phyloP scores from a whole-genome alignment of 2,888 invertebrate species.

The Drepanosiphum platanoidis region DNA sequence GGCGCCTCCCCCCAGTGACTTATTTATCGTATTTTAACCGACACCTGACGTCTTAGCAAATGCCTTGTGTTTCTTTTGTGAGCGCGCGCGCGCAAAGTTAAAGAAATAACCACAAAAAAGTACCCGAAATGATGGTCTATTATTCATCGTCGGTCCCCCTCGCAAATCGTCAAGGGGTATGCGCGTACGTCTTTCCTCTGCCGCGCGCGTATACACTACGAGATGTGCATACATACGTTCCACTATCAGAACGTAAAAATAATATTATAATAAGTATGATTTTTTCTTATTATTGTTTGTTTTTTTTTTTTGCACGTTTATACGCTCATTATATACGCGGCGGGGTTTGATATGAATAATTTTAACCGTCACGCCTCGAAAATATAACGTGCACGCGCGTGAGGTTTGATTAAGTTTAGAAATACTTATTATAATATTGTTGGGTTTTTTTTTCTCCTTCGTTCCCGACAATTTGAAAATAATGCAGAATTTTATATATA shows the following conservation, averaged over 20 bases:
- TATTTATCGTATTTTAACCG: conserved; percentile 59
- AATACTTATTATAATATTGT: background rate
- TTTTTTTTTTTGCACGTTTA: background rate
- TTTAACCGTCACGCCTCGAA: conserved; percentile 13
- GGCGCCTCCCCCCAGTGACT: conserved; percentile 18
- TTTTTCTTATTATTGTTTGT: background rate
- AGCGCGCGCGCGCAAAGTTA: conserved; percentile 30
- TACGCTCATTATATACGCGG: background rate
- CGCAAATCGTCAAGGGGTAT: conserved; percentile 39
- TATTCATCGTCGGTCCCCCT: conserved; percentile 30
- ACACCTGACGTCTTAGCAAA: conserved; percentile 58
- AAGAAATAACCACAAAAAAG: conserved; percentile 49
- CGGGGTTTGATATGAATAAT: conserved; percentile 6
- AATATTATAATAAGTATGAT: background rate
- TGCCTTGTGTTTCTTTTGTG: conserved; percentile 12
- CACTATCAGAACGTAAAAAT: background rate
- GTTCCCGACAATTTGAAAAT: conserved; percentile 30
- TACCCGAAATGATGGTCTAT: conserved; percentile 45
- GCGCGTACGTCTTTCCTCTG: background rate
- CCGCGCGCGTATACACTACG: background rate
- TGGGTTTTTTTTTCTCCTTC: conserved; percentile 3
- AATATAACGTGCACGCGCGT: background rate
- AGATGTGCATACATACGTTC: background rate
- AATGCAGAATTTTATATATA: background rate
- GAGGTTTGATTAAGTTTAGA: conserved; percentile 3